Base-by-base conservation (phyloP, 2,797 vertebrate species). In the Darevskia mixta region DNA sequence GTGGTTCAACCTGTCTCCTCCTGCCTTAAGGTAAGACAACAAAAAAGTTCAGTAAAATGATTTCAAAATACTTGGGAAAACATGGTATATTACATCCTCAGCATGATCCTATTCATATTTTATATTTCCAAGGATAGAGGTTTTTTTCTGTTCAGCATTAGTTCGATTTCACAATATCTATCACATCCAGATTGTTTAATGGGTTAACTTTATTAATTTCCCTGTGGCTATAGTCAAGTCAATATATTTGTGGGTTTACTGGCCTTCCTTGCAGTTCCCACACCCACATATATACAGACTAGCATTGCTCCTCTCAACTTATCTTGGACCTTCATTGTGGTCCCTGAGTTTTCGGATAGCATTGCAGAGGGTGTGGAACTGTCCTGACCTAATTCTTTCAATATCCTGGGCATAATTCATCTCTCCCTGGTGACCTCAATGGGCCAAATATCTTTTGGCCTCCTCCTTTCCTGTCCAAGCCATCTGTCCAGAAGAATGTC, bases 401-500 rank as follows among this genome's bases (percentile, higher is more conserved):
- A 71, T 29, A 64, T 75, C 71, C 38, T 75, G 86, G 79, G 69
- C 38, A 87, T 75, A 82, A 75, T 82, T 87, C 10, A 45, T 75
- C 55, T 75, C 8, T 87, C 86, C 79, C 69, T 45, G 20, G n/a
- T 75, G 79, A 82, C 20, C 11, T 75, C 25, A 41, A 5, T 80
- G 66, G 67, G 78, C 86, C 79, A 87, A 81, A 38, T 45, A 64
- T 82, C 6, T 75, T 15, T 66, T 87, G 86, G 69, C 79, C 55
- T 75, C 43, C 45, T 75, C 17, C 10, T 82, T 82, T 75, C 55
- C 79, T 82, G 20, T 25, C 64, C 49, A 17, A 71, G 43, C 66
- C 64, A 86, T 82, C 86, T 82, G 79, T 82, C 58, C 38, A 87
- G 64, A 80, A 27, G 86, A 71, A 87, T 87, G 78, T 81, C 78